These are phyloP conservation scores for Actenoides lindsayi DNA, from an alignment of 2,113 vertebrate genomes.

Conservation along the genomic window DNA sequence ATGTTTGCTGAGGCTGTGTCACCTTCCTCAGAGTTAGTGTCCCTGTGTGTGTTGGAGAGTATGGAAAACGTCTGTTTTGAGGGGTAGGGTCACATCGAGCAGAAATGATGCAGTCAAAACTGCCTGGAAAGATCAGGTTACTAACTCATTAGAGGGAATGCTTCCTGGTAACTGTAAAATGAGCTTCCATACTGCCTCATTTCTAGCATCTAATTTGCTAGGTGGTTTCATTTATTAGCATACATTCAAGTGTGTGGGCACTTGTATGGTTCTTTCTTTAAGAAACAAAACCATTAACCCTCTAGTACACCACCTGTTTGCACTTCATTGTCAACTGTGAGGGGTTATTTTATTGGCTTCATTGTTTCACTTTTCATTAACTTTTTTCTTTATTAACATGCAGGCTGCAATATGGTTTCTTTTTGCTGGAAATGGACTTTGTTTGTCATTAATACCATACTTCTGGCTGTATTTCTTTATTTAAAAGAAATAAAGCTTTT, in stretches of 20 bases:
- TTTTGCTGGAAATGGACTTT: constrained; percentile 55
- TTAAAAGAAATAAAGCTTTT: constrained; percentile 72
- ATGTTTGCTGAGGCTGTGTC: background rate
- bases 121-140: constrained; percentile 54
- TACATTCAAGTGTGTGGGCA: constrained; percentile 35
- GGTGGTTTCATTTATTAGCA: constrained; percentile 61
- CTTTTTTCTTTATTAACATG: constrained; percentile 63
- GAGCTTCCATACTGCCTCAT: constrained; percentile 45
- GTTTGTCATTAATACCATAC: constrained; percentile 74
- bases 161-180: constrained; percentile 48
- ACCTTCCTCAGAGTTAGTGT: background rate
- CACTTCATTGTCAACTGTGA: constrained; percentile 69
- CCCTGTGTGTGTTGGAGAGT: background rate
- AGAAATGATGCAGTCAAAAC: background rate
- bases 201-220: constrained; percentile 50
- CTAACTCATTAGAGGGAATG: constrained; percentile 51
- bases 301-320: constrained; percentile 75
- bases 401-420: constrained; percentile 54
- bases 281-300: constrained; percentile 72
- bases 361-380: constrained; percentile 64
- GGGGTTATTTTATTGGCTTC: constrained; percentile 48
- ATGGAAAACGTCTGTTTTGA: background rate
- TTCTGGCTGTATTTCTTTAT: constrained; percentile 64
- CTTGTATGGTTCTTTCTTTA: constrained; percentile 47
- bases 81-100: background rate